phyloP scores from a whole-genome alignment of 2,888 invertebrate species.

The Zelleria hepariella region DNA sequence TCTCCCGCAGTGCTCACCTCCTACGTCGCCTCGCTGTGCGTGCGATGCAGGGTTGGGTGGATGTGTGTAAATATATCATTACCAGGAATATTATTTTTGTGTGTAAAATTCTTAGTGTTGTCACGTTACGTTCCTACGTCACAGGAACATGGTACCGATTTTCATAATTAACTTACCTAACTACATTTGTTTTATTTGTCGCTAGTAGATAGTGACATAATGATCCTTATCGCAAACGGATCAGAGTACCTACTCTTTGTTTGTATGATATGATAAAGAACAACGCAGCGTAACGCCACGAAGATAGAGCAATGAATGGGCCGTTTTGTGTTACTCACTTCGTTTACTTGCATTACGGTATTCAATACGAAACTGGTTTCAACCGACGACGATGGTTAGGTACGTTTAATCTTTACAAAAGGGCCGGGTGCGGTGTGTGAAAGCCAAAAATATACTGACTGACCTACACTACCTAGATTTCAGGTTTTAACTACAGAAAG shows the following conservation, averaged over 20 bases:
- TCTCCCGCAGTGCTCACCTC: conserved; percentile 32
- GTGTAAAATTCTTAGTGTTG: conserved; percentile 25
- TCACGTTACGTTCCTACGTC: neutral
- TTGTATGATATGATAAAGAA: too few species aligned
- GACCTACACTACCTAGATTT: conserved; percentile 2
- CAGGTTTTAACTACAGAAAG: conserved; percentile 7
- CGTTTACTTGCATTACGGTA: neutral
- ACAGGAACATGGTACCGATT: neutral
- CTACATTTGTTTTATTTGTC: too few species aligned
- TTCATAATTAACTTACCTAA: too few species aligned
- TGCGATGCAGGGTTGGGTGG: conserved; percentile 21
- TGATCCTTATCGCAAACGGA: too few species aligned
- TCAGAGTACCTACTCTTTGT: too few species aligned
- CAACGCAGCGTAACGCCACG: too few species aligned
- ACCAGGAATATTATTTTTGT: conserved; percentile 44
- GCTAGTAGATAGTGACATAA: too few species aligned
- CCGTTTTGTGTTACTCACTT: neutral
- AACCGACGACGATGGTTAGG: neutral
- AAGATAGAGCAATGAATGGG: neutral
- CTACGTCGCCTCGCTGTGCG: conserved; percentile 34
- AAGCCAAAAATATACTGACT: neutral
- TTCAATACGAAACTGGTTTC: neutral
- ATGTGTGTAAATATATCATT: conserved; percentile 38
- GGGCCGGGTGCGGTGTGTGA: neutral
- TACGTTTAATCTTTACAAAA: neutral